Evolutionary conservation across 2,797 vertebrate species (phyloP), one percentile per base, ranked within the genome.

Genomic region (Xiphophorus birchmanni): DNA sequence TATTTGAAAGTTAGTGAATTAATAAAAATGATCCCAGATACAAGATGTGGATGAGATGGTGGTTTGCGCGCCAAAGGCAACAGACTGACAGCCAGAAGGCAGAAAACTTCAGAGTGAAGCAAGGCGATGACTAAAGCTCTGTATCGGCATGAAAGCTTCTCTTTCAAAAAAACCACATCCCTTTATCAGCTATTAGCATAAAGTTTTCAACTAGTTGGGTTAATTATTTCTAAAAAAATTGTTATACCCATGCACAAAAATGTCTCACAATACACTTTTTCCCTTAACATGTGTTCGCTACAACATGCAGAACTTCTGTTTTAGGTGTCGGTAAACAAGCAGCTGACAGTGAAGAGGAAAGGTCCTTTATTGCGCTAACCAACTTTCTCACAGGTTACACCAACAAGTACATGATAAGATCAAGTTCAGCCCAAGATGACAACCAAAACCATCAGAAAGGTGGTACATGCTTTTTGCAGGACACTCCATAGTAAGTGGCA

Each of bases 81-180:
- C 32, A 40, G 18, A 45, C 37, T 65, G 32, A 15, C 44, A 83
- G 73, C 77, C 73, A 15, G 65, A 71, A 37, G 71, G 56, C 54
- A 79, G 65, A 42, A 26, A 35, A 65, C 71, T 42, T 72, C 47
- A 76, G 21, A 21, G 42, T 73, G 32, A 74, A 75, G 58, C 1
- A 4, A 48, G 47, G 71, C 72, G 73, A 74, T 13, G 50, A 50
- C 63, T 67, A 35, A 54, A 74, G 50, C 18, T 74, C 29, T 23
- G 76, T 32, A 63, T 54, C 48, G 42, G 78, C 63, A 54, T 32
- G 69, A 82, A 10, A 52, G 42, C 72, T 40, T 11, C n/a, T 67
- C 74, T 74, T 60, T 77, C 6, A 48, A 37, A 50, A 37, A 76
- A 58, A 58, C 3, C 2, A 42, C 17, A 78, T n/a, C 2, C 23